phyloP scores from a whole-genome alignment of 2,888 invertebrate genomes.

The Platycheirus rosarum region DNA sequence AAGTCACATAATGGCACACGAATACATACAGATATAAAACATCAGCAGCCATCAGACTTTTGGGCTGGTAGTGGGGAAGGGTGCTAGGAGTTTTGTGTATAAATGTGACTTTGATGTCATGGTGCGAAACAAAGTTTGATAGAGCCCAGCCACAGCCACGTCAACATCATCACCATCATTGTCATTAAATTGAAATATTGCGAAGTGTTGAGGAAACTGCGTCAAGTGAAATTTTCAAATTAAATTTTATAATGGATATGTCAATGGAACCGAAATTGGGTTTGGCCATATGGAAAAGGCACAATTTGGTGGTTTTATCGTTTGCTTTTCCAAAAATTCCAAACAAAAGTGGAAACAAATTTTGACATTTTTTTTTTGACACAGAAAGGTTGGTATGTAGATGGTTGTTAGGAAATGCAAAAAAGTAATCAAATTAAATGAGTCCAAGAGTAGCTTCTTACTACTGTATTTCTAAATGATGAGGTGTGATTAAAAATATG shows the following conservation, averaged over 20 bases:
- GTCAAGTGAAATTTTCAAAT: slow-evolving; percentile 66
- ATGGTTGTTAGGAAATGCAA: too few species aligned
- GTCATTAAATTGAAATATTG: slow-evolving; percentile 72
- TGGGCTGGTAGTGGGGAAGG: slow-evolving; percentile 41
- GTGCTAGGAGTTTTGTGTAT: slow-evolving; percentile 56
- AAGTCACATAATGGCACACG: slow-evolving; percentile 53
- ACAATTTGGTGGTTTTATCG: slow-evolving; percentile 20
- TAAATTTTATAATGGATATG: slow-evolving; percentile 66
- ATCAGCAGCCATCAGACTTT: slow-evolving; percentile 7
- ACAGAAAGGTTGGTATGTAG: neutral
- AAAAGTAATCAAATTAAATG: too few species aligned
- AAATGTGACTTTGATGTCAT: slow-evolving; percentile 76
- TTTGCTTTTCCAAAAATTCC: neutral
- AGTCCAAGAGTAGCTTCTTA: too few species aligned
- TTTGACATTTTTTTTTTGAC: slow-evolving; percentile 1
- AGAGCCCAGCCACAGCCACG: slow-evolving; percentile 62
- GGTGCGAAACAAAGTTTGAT: slow-evolving; percentile 75
- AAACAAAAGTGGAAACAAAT: neutral
- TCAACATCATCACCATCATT: slow-evolving; percentile 65
- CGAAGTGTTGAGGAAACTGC: slow-evolving; percentile 48
- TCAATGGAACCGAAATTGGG: slow-evolving; percentile 60
- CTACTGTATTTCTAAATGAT: too few species aligned
- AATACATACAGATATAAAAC: slow-evolving; percentile 14
- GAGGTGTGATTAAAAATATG: too few species aligned
- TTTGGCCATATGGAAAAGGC: slow-evolving; percentile 30